phyloP scores from a whole-genome alignment of 2,888 invertebrate species.

The Sceliomorpha sp. region DNA sequence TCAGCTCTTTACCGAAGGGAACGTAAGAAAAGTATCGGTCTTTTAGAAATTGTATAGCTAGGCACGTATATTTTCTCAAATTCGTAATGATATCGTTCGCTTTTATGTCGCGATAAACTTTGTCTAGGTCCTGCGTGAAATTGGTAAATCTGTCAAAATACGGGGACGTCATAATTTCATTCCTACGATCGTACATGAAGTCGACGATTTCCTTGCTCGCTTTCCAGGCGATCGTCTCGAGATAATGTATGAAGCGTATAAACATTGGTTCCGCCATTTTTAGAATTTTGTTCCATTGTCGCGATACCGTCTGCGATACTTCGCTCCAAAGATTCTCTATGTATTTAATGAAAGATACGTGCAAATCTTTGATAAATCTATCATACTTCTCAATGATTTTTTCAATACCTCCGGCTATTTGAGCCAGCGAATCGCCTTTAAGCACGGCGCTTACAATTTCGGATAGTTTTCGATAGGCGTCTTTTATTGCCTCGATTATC shows the following conservation, averaged over 20 bases:
- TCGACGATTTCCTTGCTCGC: conserved; percentile 89
- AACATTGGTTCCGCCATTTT: conserved; percentile 89
- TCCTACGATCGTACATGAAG: conserved; percentile 89
- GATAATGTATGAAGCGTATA: conserved; percentile 87
- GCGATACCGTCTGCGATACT: conserved; percentile 83
- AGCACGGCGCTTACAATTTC: conserved; percentile 86
- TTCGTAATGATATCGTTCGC: conserved; percentile 90
- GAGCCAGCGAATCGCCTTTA: conserved; percentile 88
- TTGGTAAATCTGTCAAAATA: conserved; percentile 90
- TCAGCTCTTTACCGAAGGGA: conserved; percentile 86
- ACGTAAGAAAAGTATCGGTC: conserved; percentile 86
- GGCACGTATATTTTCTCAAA: conserved; percentile 87
- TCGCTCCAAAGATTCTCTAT: conserved; percentile 89
- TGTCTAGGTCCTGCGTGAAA: conserved; percentile 90
- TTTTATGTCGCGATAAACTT: conserved; percentile 88
- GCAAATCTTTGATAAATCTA: conserved; percentile 88
- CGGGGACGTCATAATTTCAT: conserved; percentile 89
- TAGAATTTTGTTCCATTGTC: conserved; percentile 88
- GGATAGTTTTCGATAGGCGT: conserved; percentile 86
- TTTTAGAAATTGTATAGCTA: conserved; percentile 85
- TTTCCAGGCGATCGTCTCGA: conserved; percentile 87
- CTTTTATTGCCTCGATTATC: conserved; percentile 87
- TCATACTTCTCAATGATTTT: conserved; percentile 89
- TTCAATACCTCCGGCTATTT: conserved; percentile 86
- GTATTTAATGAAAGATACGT: conserved; percentile 86